Evolutionary conservation across 2,113 vertebrate species (phyloP), one percentile per base, ranked within the genome.

Genomic region (Trachemys scripta): DNA sequence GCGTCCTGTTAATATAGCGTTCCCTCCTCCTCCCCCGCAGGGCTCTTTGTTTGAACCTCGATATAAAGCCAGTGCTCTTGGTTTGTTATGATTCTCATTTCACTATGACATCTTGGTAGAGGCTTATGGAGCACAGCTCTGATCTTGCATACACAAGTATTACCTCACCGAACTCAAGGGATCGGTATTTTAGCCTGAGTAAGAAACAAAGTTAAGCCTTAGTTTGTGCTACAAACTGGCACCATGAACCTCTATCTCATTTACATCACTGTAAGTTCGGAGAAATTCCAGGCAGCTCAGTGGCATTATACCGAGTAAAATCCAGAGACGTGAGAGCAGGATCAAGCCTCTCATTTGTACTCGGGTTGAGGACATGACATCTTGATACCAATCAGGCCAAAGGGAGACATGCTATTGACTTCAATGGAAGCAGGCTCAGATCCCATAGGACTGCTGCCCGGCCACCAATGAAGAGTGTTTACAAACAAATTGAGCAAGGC

Each of bases 11-110:
- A 54, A 93, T 75, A 22, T 72, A 65, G 11, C 5, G 42, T 31
- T 38, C 88, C 62, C 85, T 50, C 50, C 14, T 50, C 14, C 50
- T 5, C 76, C 90, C 29, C 54, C 78, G 72, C 80, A 85, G 27
- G 80, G 76, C 35, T 82, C 59, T 76, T 49, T 24, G 78, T 53
- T 93, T 87, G 85, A 90, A 50, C 82, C 45, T 85, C 8, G 2
- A 2, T 24, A 45, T 31, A 80, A 95, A 97, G 91, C 50, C 27
- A 79, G 90, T 51, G 90, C 54, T 29, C 1, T 83, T 92, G 87
- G 90, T 14, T 54, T 27, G 2, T 82, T 90, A 82, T 76, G 93
- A 88, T 90, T 96, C 85, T 84, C 25, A 49, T 84, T 95, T 93
- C 89, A 42, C 24, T 78, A 95, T 90, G 83, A 65, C 54, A 50